Evolutionary conservation across 53 echinoderm and acorn worm species (phyloP).

Genomic region (Hippasteria phrygiana): DNA sequence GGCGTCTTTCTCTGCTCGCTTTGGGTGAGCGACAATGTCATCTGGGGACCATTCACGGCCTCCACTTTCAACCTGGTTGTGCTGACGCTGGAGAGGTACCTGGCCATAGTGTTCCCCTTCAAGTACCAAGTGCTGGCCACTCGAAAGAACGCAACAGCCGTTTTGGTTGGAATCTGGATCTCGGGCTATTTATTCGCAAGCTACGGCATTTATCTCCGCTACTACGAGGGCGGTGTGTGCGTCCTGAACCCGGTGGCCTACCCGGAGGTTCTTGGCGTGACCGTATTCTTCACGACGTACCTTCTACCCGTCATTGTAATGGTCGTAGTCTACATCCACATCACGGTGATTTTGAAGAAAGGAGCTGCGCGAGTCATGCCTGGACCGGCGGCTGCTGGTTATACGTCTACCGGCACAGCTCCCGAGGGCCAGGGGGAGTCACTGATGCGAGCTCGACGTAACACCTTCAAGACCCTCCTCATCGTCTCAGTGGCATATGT

Average conservation of each 20-base stretch:
- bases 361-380: not conserved
- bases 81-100: constrained; percentile 29
- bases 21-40: not conserved
- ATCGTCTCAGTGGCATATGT: constrained; percentile 10
- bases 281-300: not conserved
- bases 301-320: constrained; percentile 1
- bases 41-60: not conserved
- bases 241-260: not conserved
- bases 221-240: not conserved
- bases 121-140: too few relatives aligned
- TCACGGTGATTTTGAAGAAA: constrained; percentile 7
- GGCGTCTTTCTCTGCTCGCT: not conserved
- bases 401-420: too few relatives aligned
- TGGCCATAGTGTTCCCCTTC: too few relatives aligned
- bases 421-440: constrained; percentile 37
- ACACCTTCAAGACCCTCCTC: too few relatives aligned
- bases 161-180: not conserved
- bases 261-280: not conserved
- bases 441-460: constrained; percentile 35
- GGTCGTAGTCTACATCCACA: constrained; percentile 7
- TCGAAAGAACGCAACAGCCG: too few relatives aligned
- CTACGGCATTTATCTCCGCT: not conserved
- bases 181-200: not conserved
- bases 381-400: not conserved
- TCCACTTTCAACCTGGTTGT: constrained; percentile 18